phyloP scores from a whole-genome alignment of 2,113 vertebrate species.

The Chrysochloris asiatica region DNA sequence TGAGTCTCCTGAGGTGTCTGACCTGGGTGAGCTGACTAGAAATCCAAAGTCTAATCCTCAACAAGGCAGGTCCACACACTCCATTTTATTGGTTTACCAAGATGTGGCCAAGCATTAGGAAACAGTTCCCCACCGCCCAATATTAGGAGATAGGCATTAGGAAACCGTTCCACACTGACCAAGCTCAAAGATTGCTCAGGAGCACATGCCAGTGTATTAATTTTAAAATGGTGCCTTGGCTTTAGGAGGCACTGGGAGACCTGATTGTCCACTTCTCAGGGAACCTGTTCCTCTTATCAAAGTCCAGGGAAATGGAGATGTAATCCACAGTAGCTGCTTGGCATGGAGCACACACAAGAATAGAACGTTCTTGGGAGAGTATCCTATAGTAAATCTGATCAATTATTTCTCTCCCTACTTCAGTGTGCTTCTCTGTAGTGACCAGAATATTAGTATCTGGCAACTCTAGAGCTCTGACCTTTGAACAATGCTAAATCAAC shows the following conservation, averaged over 20 bases:
- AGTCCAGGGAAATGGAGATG: not conserved
- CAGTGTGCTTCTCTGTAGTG: not conserved
- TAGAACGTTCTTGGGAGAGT: not conserved
- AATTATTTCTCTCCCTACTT: not conserved
- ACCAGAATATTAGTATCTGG: not conserved
- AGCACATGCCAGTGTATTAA: not conserved
- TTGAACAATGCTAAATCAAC: not conserved
- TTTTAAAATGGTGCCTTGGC: not conserved
- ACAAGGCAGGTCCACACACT: not conserved
- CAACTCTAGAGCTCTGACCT: not conserved
- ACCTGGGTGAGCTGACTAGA: not conserved
- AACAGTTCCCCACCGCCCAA: not conserved
- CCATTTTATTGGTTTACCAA: not conserved
- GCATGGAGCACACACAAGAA: not conserved
- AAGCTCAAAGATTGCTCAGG: not conserved
- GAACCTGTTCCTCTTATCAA: not conserved
- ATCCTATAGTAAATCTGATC: not conserved
- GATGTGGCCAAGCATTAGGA: not conserved
- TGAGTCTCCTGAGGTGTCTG: not conserved
- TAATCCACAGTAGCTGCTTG: too few relatives aligned
- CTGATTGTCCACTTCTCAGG: not conserved
- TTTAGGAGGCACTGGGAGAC: not conserved
- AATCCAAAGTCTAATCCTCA: not conserved
- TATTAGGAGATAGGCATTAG: too few relatives aligned
- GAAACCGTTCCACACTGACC: not conserved